Evolutionary conservation across 2,797 vertebrate genomes (phyloP).

Genomic region (Clamator glandarius): DNA sequence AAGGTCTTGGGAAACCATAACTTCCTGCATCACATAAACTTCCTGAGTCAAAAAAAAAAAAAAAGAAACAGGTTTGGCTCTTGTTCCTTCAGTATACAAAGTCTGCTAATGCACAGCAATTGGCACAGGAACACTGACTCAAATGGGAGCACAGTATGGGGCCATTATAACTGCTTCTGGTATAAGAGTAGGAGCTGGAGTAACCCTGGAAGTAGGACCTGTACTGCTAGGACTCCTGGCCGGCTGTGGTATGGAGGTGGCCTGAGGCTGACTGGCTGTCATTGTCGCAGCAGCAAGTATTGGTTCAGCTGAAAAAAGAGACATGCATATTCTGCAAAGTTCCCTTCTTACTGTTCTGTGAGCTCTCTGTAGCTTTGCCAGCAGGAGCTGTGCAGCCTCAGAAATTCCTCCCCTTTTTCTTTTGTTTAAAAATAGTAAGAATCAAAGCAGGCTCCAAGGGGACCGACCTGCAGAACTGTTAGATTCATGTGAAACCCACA

Average conservation of each 20-base stretch:
- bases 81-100: background rate
- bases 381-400: background rate
- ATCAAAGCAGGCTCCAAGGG: background rate
- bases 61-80: slow-evolving; percentile 31
- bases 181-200: background rate
- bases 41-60: slow-evolving; percentile 12
- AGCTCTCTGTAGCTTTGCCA: slow-evolving; percentile 26
- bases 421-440: slow-evolving; percentile 7
- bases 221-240: background rate
- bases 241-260: background rate
- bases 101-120: background rate
- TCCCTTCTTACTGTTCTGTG: slow-evolving; percentile 1
- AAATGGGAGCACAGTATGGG: background rate
- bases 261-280: background rate
- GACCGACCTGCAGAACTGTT: background rate
- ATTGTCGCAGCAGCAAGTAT: background rate
- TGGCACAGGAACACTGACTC: background rate
- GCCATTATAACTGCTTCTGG: background rate
- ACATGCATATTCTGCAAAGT: slow-evolving; percentile 31
- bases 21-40: slow-evolving; percentile 49
- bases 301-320: background rate
- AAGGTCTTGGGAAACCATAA: slow-evolving; percentile 35
- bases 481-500: background rate
- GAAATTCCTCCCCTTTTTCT: slow-evolving; percentile 8
- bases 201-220: background rate